Base-by-base conservation (phyloP, 2,113 vertebrate genomes). In the Tenrec ecaudatus region DNA sequence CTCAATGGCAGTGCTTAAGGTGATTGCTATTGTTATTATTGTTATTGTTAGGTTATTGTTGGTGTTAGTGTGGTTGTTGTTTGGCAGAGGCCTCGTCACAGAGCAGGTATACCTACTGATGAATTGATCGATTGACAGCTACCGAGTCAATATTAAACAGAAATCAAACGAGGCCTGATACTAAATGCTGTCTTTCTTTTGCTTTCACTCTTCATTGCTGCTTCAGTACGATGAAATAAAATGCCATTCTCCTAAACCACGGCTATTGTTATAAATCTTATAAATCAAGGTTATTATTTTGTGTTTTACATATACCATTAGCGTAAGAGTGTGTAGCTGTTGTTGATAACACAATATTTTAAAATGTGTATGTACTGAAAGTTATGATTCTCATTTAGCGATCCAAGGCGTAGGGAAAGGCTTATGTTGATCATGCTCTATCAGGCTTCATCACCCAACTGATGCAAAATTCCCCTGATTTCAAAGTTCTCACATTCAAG, bases 211-310 rank as follows among this genome's bases (percentile, higher is more conserved):
- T 85, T 89, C 58, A 93, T 17, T 58, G 3, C 20, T 57, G 87
- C 29, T 82, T 82, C 64, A 68, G 25, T 47, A 82, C 57, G 31
- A 88, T 87, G 40, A 82, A 87, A 78, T 85, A n/a, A 66, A 12
- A n/a, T 84, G 16, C 10, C 43, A 47, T 47, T 47, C 43, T 47
- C 43, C 43, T 47, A 47, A 47, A 47, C 10, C 43, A 6, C 10
- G 43, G 43, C 5, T 47, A 47, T 47, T 47, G n/a, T 69, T 88
- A 71, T 68, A 87, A 69, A 82, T 60, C 23, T 80, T 86, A 3
- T 62, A 33, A 47, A 86, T 71, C 43, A 92, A 87, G 22, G 12
- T 47, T 75, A 64, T 33, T 62, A 85, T 62, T 73, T 91, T 93
- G 88, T 60, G 31, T 73, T 78, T 20, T 88, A 10, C 58, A 27